phyloP scores from a whole-genome alignment of 1,140 invertebrate species.

The Drepana arcuata region DNA sequence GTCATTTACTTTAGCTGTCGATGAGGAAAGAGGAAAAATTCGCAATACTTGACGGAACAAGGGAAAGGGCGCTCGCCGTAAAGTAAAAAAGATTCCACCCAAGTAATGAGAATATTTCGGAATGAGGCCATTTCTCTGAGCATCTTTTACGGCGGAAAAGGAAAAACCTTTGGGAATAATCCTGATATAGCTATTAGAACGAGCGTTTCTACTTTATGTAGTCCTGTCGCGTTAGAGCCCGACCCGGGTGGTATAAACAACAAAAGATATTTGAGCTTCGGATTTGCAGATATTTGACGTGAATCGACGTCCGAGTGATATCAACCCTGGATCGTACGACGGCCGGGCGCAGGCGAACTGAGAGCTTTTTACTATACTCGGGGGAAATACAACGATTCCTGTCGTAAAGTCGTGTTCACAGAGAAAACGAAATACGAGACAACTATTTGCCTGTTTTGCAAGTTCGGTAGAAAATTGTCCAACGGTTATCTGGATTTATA shows the following conservation, averaged over 20 bases:
- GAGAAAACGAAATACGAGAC: constrained; percentile 26
- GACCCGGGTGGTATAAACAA: constrained; percentile 20
- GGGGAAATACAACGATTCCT: constrained; percentile 57
- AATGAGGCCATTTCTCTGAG: constrained; percentile 29
- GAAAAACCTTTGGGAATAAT: constrained; percentile 28
- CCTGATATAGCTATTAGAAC: constrained; percentile 22
- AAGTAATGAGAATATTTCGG: constrained; percentile 48
- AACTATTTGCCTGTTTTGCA: constrained; percentile 27
- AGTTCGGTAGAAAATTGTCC: constrained; percentile 13
- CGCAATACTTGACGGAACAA: constrained; percentile 34
- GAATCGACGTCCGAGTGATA: constrained; percentile 19
- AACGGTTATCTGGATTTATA: constrained; percentile 14
- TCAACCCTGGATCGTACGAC: constrained; percentile 38
- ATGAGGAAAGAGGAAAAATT: constrained; percentile 40
- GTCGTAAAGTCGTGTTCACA: constrained; percentile 37
- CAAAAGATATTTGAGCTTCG: constrained; percentile 20
- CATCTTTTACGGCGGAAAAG: constrained; percentile 18
- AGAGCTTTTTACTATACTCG: constrained; percentile 49
- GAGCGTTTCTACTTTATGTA: constrained; percentile 3
- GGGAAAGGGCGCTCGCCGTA: constrained; percentile 34
- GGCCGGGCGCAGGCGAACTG: constrained; percentile 34
- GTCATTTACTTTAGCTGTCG: constrained; percentile 36
- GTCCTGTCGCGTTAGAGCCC: constrained; percentile 1
- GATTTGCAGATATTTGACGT: constrained; percentile 22
- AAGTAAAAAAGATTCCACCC: constrained; percentile 44